These are phyloP conservation scores for Melipona beecheii DNA, from an alignment of 2,888 invertebrate genomes.

Conservation along the genomic window DNA sequence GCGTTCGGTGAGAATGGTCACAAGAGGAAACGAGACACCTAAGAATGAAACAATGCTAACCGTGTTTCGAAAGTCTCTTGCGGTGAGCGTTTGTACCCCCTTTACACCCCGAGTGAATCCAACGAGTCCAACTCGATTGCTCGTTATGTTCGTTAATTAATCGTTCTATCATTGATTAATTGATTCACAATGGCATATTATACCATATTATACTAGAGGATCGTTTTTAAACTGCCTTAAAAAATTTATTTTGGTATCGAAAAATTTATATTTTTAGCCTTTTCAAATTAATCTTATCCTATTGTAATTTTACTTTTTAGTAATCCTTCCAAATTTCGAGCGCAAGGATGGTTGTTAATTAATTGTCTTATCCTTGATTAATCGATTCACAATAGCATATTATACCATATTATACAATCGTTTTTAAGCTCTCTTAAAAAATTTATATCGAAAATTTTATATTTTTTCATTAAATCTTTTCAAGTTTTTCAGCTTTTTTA, in stretches of 20 bases:
- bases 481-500: too few relatives aligned
- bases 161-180: constrained; percentile 14
- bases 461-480: too few relatives aligned
- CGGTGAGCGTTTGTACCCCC: constrained; percentile 20
- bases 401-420: too few relatives aligned
- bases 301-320: too few relatives aligned
- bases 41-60: constrained; percentile 78
- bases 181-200: background rate
- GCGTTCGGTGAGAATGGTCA: constrained; percentile 78
- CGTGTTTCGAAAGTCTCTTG: constrained; percentile 76
- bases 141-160: constrained; percentile 46
- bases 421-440: too few relatives aligned
- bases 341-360: constrained; percentile 33
- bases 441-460: too few relatives aligned
- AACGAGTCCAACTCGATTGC: constrained; percentile 34
- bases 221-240: too few relatives aligned
- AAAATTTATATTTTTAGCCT: too few relatives aligned
- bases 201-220: too few relatives aligned
- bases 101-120: constrained; percentile 32
- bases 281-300: too few relatives aligned
- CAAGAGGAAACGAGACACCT: constrained; percentile 79
- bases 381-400: background rate
- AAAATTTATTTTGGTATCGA: too few relatives aligned
- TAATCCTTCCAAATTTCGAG: constrained; percentile 36
- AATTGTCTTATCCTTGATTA: constrained; percentile 17